These are phyloP conservation scores for Macquaria ambigua DNA, from an alignment of 2,113 vertebrate species.

Conservation along the genomic window DNA sequence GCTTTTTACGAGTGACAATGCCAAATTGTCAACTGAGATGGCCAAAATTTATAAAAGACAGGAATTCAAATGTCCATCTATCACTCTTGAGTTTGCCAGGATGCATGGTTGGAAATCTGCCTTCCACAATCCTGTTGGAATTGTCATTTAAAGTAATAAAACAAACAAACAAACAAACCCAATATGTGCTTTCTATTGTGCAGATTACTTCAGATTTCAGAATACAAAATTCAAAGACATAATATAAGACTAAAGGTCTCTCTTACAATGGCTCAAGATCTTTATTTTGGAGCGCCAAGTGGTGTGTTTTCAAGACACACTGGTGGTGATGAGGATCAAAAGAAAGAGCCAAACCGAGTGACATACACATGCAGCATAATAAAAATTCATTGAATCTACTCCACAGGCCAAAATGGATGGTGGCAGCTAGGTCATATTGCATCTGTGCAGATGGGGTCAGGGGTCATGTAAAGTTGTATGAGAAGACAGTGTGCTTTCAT, in stretches of 20 bases:
- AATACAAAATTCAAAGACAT: slow-evolving; percentile 28
- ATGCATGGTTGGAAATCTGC: slow-evolving; percentile 57
- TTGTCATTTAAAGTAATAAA: slow-evolving; percentile 47
- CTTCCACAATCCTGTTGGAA: slow-evolving; percentile 58
- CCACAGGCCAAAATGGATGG: slow-evolving; percentile 93
- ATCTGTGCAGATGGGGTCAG: slow-evolving; percentile 89
- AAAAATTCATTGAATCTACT: slow-evolving; percentile 99
- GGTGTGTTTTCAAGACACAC: slow-evolving; percentile 65
- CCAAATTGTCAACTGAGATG: slow-evolving; percentile 50
- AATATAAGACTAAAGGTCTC: slow-evolving; percentile 2
- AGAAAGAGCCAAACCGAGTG: slow-evolving; percentile 65
- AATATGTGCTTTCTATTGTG: slow-evolving; percentile 52
- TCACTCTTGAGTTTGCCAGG: slow-evolving; percentile 50
- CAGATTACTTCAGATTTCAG: slow-evolving; percentile 41
- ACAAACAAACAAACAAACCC: slow-evolving; percentile 48
- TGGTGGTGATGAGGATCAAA: slow-evolving; percentile 69
- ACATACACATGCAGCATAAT: slow-evolving; percentile 85
- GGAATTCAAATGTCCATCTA: slow-evolving; percentile 51
- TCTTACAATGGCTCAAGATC: slow-evolving; percentile 22
- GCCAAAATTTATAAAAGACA: slow-evolving; percentile 61
- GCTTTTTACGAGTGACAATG: slow-evolving; percentile 50
- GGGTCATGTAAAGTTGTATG: slow-evolving; percentile 92
- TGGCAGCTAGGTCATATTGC: slow-evolving; percentile 96
- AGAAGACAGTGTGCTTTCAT: slow-evolving; percentile 95
- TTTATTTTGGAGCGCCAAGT: slow-evolving; percentile 25